Evolutionary conservation across 2,113 vertebrate species (phyloP), one percentile per base, ranked within the genome.

Genomic region (Urocitellus parryii): DNA sequence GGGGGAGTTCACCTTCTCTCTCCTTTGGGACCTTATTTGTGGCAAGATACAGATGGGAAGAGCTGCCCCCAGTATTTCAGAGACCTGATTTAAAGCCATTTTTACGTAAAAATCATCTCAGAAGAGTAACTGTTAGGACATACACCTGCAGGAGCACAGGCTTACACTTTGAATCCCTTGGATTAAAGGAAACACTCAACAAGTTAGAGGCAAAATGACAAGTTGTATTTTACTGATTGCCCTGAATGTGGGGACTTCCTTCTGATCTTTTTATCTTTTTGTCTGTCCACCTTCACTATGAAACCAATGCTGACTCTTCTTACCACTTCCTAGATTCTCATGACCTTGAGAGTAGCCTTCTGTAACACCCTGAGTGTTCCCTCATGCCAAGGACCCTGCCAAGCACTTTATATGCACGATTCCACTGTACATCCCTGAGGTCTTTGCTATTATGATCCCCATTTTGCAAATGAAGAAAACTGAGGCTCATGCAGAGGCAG

Each of bases 391-490:
- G 7, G 34, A 48, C 9, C 14, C 58, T 37, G 18, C 12, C 67
- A 70, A 86, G 63, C 13, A 81, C 25, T 24, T 74, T 29, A 39
- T 61, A 56, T 29, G 32, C 51, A 68, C 42, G 68, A 37, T 18
- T 6, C 78, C 61, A 51, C n/a, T 11, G 48, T 14, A 5, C 11
- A 37, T 39, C 39, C 24, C 56, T 45, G 6, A 85, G 48, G 3
- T 24, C 37, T 73, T 27, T 32, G 27, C 25, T 17, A 27, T 22
- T 67, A 39, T n/a, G 24, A 39, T 86, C n/a, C 58, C n/a, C 37
- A 68, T 39, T 39, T 29, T 77, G 29, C 63, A 96, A 48, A 77
- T n/a, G 42, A 83, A 90, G 85, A 90, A 45, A 61, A 65, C 68
- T 32, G 9, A 73, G 18, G 73, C 61, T 67, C 78, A 39, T 8